Evolutionary conservation across 1,140 invertebrate genomes (phyloP), one percentile per base, ranked within the genome.

Genomic region (Brachionus sp.): DNA sequence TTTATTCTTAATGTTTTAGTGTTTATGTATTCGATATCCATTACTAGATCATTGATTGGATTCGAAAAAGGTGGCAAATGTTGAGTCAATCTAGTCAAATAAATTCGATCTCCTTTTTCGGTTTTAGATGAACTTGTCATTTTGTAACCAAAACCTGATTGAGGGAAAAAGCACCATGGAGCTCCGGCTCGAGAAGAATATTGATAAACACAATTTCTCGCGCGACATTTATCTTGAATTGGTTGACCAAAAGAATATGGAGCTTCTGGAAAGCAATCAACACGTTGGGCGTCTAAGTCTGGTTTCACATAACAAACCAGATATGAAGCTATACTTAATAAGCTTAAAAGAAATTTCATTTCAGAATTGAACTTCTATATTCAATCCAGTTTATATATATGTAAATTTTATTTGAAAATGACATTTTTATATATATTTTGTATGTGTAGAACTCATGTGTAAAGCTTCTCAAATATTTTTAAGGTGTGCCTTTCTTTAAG

Each of bases 181-280:
- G 39, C 80, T 35, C 62, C 37, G 13, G 57, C 62, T 29, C n/a
- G 39, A 33, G 16, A 16, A 3, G 42, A 50, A 16, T 62, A 37
- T n/a, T 66, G 35, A 19, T 70, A 83, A 35, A 50, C 37, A 57
- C 80, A 83, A 35, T 50, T n/a, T 73, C 80, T 25, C 44, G 42
- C 2, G 39, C 23, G 25, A 25, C 80, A 83, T 29, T 83, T 53
- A 0, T 68, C 25, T 37, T 83, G 33, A 33, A 70, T 35, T 50
- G 80, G 35, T 44, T 73, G 42, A 46, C 80, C 66, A 33, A 73
- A 83, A 3, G 80, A 33, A 19, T 62, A 80, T n/a, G 42, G 42
- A 25, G 80, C 80, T 83, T 83, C 80, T 50, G 80, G 80, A 53
- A 29, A 66, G 37, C 80, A 83, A 73, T 83, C 80, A 29, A 83